Base-by-base conservation (phyloP, 2,113 vertebrate species). In the Talpa occidentalis region DNA sequence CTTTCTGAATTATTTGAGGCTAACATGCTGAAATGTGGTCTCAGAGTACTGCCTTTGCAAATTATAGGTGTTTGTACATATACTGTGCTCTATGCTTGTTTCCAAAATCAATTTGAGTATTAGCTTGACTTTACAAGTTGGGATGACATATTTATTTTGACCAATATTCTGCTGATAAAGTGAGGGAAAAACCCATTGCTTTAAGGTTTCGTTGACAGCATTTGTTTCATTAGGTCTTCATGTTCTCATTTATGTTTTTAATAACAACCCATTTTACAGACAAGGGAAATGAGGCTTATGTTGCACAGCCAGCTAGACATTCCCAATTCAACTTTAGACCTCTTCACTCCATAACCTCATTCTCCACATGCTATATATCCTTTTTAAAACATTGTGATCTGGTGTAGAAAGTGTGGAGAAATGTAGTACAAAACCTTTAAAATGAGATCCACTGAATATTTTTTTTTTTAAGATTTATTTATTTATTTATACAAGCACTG, bases 21-120 rank as follows among this genome's bases (percentile, higher is more conserved):
- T 88, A 81, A 47, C 21, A 67, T 92, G 88, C 28, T 96, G 92
- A 95, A 96, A 95, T 89, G 32, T 90, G 70, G 69, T 78, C 30
- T 76, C 60, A 73, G 85, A 15, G 19, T 49, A 91, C 93, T 94
- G 32, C 35, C 44, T 32, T 85, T 47, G 77, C 6, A 19, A 87
- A 78, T 54, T 52, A 1, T 42, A 90, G 67, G 52, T 82, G 93
- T 95, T 93, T 82, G 62, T 91, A 42, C 16, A 56, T 28, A 62
- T 44, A 66, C 16, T 77, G 2, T 35, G 40, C 0, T 59, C 12
- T 64, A 30, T 15, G 15, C 66, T 87, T 62, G 6, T 91, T 95
- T 90, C 49, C 15, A 84, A 70, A 91, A 83, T 74, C 40, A 91
- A 26, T 84, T 89, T 84, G 42, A 84, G 52, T 81, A 56, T 42